Evolutionary conservation across 2,888 invertebrate genomes (phyloP).

Genomic region (Yponomeuta malinellus): DNA sequence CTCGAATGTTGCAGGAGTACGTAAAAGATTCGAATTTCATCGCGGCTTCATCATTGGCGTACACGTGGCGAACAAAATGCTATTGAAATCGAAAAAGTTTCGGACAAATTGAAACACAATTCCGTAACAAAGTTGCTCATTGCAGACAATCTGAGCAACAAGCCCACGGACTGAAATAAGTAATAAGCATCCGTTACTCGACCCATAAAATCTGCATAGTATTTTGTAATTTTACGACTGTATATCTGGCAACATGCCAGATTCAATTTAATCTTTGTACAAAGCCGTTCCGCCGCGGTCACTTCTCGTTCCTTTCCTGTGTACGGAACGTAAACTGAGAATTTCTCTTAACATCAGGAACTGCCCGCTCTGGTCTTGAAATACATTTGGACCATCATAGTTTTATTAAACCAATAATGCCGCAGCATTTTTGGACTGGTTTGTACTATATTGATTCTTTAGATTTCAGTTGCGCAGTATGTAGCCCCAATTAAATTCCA

Average conservation of each 20-base stretch:
- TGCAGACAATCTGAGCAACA: slow-evolving; percentile 6
- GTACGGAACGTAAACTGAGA: slow-evolving; percentile 22
- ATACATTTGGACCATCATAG: slow-evolving; percentile 25
- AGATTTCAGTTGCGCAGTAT: no score
- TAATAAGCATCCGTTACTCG: slow-evolving; percentile 15
- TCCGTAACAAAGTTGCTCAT: slow-evolving; percentile 10
- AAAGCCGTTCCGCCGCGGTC: slow-evolving; percentile 53
- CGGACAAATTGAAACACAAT: slow-evolving; percentile 4
- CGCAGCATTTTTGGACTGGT: not conserved
- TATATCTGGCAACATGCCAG: slow-evolving; percentile 54
- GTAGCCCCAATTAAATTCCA: no score
- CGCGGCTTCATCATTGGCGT: no score
- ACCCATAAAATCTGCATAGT: slow-evolving; percentile 58
- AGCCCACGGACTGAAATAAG: slow-evolving; percentile 1
- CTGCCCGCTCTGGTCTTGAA: slow-evolving; percentile 14
- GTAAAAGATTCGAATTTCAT: no score
- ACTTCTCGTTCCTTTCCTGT: slow-evolving; percentile 40
- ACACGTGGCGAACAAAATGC: not conserved
- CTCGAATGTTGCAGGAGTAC: no score
- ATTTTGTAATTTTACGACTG: slow-evolving; percentile 57
- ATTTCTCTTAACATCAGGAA: slow-evolving; percentile 25
- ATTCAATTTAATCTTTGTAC: slow-evolving; percentile 67
- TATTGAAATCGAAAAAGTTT: slow-evolving; percentile 7
- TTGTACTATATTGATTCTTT: no score
- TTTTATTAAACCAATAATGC: slow-evolving; percentile 28